Base-by-base conservation (phyloP, 92 coral and sea anemone genomes). In the Galaxea fascicularis region DNA sequence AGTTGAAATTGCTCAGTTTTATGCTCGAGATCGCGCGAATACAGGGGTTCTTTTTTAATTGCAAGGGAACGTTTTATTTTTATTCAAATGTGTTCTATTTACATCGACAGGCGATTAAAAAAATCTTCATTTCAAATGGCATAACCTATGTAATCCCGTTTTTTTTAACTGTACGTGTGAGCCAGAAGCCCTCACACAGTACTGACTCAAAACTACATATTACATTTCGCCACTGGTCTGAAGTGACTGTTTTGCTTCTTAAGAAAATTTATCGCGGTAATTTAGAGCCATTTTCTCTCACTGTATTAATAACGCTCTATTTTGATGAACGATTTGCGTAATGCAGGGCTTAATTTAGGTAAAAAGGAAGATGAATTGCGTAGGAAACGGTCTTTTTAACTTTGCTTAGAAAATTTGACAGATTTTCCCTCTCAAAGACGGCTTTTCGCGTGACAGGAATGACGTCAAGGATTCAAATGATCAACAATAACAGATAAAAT, bases 391-490 rank as follows among this genome's bases (percentile, higher is more conserved):
- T 63, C 82, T 70, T 45, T 70, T 84, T 71, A 70, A 22, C n/a
- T 22, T 76, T 52, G 21, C 45, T 63, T 76, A 75, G 47, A 82
- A 44, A 68, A 86, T 30, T 78, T 82, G 86, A 77, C 85, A 78
- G 57, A 75, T 76, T 69, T 25, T 60, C 21, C 25, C 28, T 4
- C 57, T 29, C 1, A 39, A 18, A 62, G 26, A 74, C 65, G 82
- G 57, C 54, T 26, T 81, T 90, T 85, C 93, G 90, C 87, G 80
- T 82, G 95, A 82, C 91, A 90, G 88, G 80, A 52, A 72, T 92
- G 98, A 94, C 98, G 98, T 94, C 98, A 94, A 68, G 45, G 79
- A 82, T 85, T 68, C 84, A 86, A 88, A 90, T 87, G 90, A 88
- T 93, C 94, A 93, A 91, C 96, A 93, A 88, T 78, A 57, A 76